phyloP scores from a whole-genome alignment of 2,888 invertebrate genomes.

The Amphipyra tragopoginis region DNA sequence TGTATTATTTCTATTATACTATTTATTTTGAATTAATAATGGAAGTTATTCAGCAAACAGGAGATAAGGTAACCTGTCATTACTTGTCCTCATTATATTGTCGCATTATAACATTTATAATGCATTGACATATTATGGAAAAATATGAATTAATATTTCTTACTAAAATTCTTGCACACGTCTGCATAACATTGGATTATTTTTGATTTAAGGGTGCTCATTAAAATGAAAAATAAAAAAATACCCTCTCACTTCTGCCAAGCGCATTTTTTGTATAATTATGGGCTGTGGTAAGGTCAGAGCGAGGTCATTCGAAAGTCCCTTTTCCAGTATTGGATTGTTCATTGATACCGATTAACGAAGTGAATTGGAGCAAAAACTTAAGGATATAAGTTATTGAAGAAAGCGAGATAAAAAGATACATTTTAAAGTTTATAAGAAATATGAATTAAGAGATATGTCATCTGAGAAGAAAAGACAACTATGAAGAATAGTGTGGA shows the following conservation, averaged over 20 bases:
- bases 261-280: constrained; percentile 71
- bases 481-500: not conserved
- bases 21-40: no score
- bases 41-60: no score
- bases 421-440: constrained; percentile 1
- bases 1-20: no score
- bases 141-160: not conserved
- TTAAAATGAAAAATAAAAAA: constrained; percentile 51
- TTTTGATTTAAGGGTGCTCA: constrained; percentile 54
- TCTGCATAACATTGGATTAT: constrained; percentile 6
- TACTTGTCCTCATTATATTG: not conserved
- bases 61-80: constrained; percentile 2
- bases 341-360: constrained; percentile 57
- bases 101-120: no score
- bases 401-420: constrained; percentile 39
- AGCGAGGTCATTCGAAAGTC: constrained; percentile 77
- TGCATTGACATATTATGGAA: no score
- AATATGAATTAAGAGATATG: not conserved
- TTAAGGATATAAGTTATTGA: constrained; percentile 23
- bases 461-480: not conserved
- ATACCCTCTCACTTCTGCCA: constrained; percentile 67
- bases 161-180: not conserved
- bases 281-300: constrained; percentile 74
- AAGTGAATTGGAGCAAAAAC: constrained; percentile 53
- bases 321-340: constrained; percentile 67